Evolutionary conservation across 2,797 vertebrate species (phyloP).

Genomic region (Gastrophryne carolinensis): DNA sequence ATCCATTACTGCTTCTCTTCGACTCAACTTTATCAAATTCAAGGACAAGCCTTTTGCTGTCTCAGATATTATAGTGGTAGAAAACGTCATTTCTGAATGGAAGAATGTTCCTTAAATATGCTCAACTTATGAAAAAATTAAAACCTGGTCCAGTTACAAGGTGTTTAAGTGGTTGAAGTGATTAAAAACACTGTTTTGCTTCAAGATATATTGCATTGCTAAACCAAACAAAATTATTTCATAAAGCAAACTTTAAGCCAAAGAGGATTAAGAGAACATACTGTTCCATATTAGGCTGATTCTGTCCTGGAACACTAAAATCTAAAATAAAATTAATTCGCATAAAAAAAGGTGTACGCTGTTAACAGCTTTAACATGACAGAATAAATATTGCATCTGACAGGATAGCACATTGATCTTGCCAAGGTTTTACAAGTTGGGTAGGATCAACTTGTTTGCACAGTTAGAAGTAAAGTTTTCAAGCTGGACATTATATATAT

Average conservation of each 20-base stretch:
- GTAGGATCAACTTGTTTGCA: too few relatives aligned
- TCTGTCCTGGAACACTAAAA: constrained; percentile 15
- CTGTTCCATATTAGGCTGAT: constrained; percentile 2
- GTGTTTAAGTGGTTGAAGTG: too few relatives aligned
- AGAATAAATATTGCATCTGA: not conserved
- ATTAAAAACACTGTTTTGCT: not conserved
- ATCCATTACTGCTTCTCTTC: too few relatives aligned
- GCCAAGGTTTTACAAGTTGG: not conserved
- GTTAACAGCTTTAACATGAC: not conserved
- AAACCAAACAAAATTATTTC: not conserved
- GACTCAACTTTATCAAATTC: too few relatives aligned
- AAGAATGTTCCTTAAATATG: too few relatives aligned
- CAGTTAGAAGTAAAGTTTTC: too few relatives aligned
- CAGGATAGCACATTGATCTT: not conserved
- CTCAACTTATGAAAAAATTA: too few relatives aligned
- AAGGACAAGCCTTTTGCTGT: too few relatives aligned
- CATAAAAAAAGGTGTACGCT: not conserved
- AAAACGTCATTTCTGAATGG: too few relatives aligned
- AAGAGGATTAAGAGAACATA: not conserved
- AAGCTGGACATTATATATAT: too few relatives aligned
- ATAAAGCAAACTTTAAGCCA: constrained; percentile 1
- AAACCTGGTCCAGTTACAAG: too few relatives aligned
- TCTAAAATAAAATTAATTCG: not conserved
- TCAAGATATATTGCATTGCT: not conserved
- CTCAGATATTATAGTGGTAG: too few relatives aligned